Conservation (phyloP, 2,113 vertebrate species). For the Terrapene triunguis region DNA sequence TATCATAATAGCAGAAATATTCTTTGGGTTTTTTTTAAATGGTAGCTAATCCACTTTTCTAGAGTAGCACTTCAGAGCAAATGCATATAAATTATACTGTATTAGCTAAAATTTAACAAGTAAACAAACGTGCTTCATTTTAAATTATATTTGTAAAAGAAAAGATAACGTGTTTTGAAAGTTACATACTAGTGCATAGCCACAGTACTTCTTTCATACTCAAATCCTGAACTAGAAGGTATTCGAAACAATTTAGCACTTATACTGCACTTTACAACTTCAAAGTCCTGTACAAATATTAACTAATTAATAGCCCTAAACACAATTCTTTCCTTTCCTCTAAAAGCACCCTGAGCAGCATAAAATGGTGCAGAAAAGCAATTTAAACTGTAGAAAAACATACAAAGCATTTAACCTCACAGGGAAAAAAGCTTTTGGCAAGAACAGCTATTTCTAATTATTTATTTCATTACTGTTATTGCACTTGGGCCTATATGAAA, state of each 20-base stretch:
- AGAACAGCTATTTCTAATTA: neutral
- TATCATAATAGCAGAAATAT: neutral
- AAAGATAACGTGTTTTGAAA: conserved; percentile 4
- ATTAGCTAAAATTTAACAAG: neutral
- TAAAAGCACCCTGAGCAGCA: neutral
- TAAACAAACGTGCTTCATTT: neutral
- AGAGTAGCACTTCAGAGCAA: neutral
- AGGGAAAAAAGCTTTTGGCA: neutral
- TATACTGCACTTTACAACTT: neutral
- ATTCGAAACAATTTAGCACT: accelerated
- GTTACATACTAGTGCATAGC: neutral
- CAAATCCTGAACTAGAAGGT: neutral
- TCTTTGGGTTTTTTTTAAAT: neutral
- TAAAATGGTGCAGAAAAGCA: neutral
- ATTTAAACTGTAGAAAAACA: neutral
- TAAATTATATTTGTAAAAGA: neutral
- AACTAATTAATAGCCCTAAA: neutral
- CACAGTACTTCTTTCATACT: neutral
- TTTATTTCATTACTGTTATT: neutral
- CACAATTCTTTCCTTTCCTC: neutral
- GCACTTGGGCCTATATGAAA: neutral
- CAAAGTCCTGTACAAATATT: neutral
- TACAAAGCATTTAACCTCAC: neutral
- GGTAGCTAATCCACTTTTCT: neutral
- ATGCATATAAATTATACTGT: neutral